These are phyloP conservation scores for Aporophyla nigra DNA, from an alignment of 2,888 invertebrate species.

Conservation along the genomic window DNA sequence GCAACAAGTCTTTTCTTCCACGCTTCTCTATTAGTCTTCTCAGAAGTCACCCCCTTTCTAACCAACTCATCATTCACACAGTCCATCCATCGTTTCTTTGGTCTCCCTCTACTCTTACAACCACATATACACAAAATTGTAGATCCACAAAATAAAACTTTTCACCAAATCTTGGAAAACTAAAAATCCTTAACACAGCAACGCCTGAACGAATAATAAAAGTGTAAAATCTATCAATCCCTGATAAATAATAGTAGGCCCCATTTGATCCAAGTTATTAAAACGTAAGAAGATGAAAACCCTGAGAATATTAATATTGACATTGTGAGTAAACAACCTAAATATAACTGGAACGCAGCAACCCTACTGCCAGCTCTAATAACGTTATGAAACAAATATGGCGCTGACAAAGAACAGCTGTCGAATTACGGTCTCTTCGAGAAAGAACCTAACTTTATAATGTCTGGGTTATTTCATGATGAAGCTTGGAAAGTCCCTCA, in stretches of 20 bases:
- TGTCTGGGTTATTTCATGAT: slow-evolving; percentile 23
- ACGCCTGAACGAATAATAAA: background rate
- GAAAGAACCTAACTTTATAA: slow-evolving; percentile 1
- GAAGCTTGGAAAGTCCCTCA: slow-evolving; percentile 2
- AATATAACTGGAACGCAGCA: background rate
- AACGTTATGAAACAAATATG: slow-evolving; percentile 39
- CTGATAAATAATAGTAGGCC: background rate
- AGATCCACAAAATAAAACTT: background rate
- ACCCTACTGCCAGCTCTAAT: slow-evolving; percentile 13
- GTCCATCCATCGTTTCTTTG: too few relatives aligned
- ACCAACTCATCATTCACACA: too few relatives aligned
- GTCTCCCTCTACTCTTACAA: too few relatives aligned
- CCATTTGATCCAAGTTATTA: background rate
- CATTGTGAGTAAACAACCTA: background rate
- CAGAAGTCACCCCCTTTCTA: too few relatives aligned
- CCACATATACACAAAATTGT: background rate
- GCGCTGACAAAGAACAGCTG: slow-evolving; percentile 37
- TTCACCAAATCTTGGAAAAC: background rate
- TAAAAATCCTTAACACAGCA: background rate
- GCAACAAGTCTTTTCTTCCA: too few relatives aligned
- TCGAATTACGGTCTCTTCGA: background rate
- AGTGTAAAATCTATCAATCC: too few relatives aligned
- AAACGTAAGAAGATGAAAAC: background rate
- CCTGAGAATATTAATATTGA: background rate
- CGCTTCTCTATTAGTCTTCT: too few relatives aligned